phyloP scores from a whole-genome alignment of 2,888 invertebrate species.

The Autographa pulchrina region DNA sequence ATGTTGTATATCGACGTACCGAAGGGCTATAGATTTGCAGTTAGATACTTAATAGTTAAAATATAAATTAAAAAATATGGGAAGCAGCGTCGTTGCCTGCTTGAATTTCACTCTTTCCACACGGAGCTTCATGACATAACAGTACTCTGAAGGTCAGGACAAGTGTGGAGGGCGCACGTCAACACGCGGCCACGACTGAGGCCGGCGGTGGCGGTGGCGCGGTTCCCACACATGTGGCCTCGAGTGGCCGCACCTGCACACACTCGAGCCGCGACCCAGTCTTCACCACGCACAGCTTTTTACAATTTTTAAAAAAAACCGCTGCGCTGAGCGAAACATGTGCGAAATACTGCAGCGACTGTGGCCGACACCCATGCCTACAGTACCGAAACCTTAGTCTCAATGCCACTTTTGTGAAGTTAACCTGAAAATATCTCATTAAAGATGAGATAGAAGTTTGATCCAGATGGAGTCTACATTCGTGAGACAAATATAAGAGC shows the following conservation, averaged over 20 bases:
- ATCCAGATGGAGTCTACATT: neutral
- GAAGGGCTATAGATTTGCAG: no score
- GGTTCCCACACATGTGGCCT: constrained; percentile 68
- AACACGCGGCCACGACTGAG: constrained; percentile 35
- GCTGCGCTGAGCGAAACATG: constrained; percentile 30
- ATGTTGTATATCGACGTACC: no score
- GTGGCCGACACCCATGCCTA: neutral
- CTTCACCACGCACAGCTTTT: constrained; percentile 27
- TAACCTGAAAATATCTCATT: neutral
- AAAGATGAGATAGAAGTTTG: neutral
- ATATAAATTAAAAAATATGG: neutral
- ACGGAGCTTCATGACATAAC: neutral
- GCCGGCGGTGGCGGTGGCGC: constrained; percentile 30
- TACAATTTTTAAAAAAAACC: constrained; percentile 35
- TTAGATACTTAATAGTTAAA: neutral
- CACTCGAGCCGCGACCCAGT: constrained; percentile 50
- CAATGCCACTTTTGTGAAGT: neutral
- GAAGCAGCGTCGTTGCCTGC: neutral
- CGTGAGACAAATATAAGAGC: neutral
- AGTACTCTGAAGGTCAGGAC: constrained; percentile 22
- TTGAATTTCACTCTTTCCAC: neutral
- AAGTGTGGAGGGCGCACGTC: constrained; percentile 40
- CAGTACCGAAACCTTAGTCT: neutral
- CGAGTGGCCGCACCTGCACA: constrained; percentile 70
- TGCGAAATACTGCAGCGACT: constrained; percentile 37